Evolutionary conservation across 2,888 invertebrate species (phyloP).

Genomic region (Agrochola macilenta): DNA sequence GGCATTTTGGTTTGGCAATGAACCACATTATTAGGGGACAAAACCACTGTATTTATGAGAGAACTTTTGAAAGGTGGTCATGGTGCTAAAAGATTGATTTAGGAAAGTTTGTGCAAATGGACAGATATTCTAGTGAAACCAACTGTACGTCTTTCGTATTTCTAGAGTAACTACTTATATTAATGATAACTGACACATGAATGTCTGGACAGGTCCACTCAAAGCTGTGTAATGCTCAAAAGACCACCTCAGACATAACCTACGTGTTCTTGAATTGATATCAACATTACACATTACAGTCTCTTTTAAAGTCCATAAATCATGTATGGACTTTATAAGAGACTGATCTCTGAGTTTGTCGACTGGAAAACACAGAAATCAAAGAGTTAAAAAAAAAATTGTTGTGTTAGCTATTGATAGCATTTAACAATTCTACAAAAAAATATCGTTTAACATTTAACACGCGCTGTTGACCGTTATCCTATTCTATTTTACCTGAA

Average conservation of each 20-base stretch:
- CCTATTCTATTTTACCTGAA: not conserved
- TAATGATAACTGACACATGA: not conserved
- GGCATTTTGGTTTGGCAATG: not conserved
- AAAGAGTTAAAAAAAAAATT: no score
- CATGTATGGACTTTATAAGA: not conserved
- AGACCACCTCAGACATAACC: not conserved
- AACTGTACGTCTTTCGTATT: not conserved
- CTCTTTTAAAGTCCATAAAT: no score
- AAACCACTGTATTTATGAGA: no score
- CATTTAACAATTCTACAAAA: no score
- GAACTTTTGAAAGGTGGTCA: no score
- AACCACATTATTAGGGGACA: not conserved
- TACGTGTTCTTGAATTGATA: not conserved
- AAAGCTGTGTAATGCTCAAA: not conserved
- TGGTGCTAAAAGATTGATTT: no score
- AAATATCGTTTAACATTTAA: not conserved
- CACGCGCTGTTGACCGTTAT: not conserved
- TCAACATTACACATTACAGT: not conserved
- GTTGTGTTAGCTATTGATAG: no score
- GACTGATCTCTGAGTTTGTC: no score
- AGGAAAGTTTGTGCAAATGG: no score
- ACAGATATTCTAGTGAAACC: no score
- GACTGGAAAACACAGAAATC: no score
- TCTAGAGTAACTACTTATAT: not conserved
- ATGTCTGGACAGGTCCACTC: not conserved